A percentile compares a stretch with the other conserved stretches of the same genome.
Conservation (phyloP, 2,888 invertebrate genomes). For the Drosophila tanythrix region DNA sequence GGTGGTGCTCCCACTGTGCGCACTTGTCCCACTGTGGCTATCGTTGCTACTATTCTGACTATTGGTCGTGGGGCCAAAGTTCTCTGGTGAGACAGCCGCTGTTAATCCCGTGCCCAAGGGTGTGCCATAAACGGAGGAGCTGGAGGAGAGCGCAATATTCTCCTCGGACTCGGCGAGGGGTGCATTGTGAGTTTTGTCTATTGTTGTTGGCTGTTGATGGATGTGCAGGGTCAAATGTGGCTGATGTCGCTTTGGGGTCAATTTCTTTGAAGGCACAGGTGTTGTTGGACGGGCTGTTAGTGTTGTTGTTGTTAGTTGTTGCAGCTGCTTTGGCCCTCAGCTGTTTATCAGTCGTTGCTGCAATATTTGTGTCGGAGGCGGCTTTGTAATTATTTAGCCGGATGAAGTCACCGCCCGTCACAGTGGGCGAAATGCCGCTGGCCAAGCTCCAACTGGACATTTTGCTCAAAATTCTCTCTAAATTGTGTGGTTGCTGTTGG, state of each 20-base stretch:
- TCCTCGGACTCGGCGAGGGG: slow-evolving; percentile 53
- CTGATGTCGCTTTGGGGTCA: slow-evolving; percentile 54
- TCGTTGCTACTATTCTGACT: slow-evolving; percentile 23
- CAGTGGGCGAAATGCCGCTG: slow-evolving; percentile 66
- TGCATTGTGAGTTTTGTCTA: slow-evolving; percentile 35
- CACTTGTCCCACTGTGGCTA: slow-evolving; percentile 12
- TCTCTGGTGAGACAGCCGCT: slow-evolving; percentile 25
- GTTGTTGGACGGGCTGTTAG: slow-evolving; percentile 61
- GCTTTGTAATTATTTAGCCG: slow-evolving; percentile 51
- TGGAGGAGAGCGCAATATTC: slow-evolving; percentile 44
- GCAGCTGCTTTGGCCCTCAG: slow-evolving; percentile 2
- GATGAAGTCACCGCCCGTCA: slow-evolving; percentile 63
- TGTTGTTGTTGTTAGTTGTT: slow-evolving; percentile 19
- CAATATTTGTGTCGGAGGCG: slow-evolving; percentile 46
- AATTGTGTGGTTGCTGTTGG: slow-evolving; percentile 2
- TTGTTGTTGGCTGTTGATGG: slow-evolving; percentile 26
- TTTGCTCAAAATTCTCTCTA: slow-evolving; percentile 10
- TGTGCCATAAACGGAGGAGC: slow-evolving; percentile 59
- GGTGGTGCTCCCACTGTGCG: slow-evolving; percentile 34
- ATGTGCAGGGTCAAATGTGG: slow-evolving; percentile 64
- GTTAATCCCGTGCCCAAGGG: slow-evolving; percentile 42
- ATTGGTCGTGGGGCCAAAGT: slow-evolving; percentile 16
- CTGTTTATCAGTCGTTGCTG: slow-evolving; percentile 26
- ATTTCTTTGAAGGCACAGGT: slow-evolving; percentile 59
- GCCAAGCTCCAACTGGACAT: slow-evolving; percentile 77